Base-by-base conservation (phyloP, 2,113 vertebrate genomes). In the Sorex fumeus region DNA sequence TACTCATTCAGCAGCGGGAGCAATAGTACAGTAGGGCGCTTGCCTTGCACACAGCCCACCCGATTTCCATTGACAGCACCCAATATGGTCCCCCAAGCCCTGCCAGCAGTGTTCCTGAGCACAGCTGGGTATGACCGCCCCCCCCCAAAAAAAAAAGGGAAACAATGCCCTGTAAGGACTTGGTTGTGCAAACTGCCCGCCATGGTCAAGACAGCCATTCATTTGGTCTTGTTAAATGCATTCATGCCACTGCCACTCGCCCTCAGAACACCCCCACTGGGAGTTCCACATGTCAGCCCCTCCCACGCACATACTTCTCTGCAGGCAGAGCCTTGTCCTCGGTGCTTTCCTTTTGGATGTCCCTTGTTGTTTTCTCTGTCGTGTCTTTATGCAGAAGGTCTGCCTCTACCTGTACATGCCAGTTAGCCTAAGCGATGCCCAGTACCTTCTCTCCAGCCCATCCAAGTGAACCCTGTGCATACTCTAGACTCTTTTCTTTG, bases 221-320 rank as follows among this genome's bases (percentile, higher is more conserved):
- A 3, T 2, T n/a, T 8, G 13, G 8, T 72, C 0, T 28, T 86
- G 4, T 21, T 78, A 67, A 75, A 6, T 16, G 16, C 7, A 0
- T 43, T 7, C 21, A 25, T 71, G 8, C 74, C 50, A 16, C 53
- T 47, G 43, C 57, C 2, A 0, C 13, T 36, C n/a, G 36, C 40
- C 9, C 23, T 21, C 2, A 40, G 28, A 23, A 21, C n/a, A 11
- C 40, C 70, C 19, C 25, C 9, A 0, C 67, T 27, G 8, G 30
- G 7, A 9, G 19, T 2, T 8, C 18, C 47, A 11, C 3, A 0
- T 60, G 85, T 66, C 94, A 83, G 82, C 13, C 6, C 62, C 76
- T 64, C 18, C 8, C 0, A 27, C 43, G 18, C 43, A 23, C 4
- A 0, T 4, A 27, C 28, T 3, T 4, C 7, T 45, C 81, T 36